These are phyloP conservation scores for Falco peregrinus DNA, from an alignment of 2,797 vertebrate genomes.

Conservation along the genomic window DNA sequence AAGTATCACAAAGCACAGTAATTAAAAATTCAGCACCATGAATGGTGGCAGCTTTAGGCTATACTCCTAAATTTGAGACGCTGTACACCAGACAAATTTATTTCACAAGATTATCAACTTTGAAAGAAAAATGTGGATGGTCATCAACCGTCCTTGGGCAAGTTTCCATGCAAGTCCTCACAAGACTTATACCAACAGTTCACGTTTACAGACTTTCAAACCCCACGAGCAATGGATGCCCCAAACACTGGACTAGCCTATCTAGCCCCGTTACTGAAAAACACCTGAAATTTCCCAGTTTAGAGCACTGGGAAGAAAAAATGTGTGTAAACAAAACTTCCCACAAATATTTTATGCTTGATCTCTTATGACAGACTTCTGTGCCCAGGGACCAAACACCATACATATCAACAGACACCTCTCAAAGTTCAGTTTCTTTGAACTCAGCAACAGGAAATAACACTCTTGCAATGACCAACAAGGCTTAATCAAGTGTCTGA, in stretches of 20 bases:
- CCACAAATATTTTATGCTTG: not conserved
- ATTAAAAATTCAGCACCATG: not conserved
- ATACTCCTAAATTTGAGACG: not conserved
- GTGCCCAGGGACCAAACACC: not conserved
- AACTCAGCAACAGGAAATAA: not conserved
- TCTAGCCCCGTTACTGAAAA: not conserved
- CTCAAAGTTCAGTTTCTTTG: not conserved
- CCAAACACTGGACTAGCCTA: not conserved
- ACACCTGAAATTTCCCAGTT: not conserved
- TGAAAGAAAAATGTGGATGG: not conserved
- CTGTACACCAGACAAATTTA: not conserved
- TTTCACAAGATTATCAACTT: not conserved
- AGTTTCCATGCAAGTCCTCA: not conserved
- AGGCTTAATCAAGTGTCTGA: not conserved
- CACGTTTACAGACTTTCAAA: not conserved
- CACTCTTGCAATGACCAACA: not conserved
- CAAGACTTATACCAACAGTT: not conserved
- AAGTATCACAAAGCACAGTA: not conserved
- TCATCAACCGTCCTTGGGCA: not conserved
- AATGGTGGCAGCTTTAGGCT: not conserved
- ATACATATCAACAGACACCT: not conserved
- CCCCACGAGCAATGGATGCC: not conserved
- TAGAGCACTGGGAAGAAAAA: not conserved
- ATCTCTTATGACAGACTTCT: not conserved
- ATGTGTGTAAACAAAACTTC: rapidly evolving